Conservation (phyloP, 2,888 invertebrate genomes). For the Hirtodrosophila confusa region DNA sequence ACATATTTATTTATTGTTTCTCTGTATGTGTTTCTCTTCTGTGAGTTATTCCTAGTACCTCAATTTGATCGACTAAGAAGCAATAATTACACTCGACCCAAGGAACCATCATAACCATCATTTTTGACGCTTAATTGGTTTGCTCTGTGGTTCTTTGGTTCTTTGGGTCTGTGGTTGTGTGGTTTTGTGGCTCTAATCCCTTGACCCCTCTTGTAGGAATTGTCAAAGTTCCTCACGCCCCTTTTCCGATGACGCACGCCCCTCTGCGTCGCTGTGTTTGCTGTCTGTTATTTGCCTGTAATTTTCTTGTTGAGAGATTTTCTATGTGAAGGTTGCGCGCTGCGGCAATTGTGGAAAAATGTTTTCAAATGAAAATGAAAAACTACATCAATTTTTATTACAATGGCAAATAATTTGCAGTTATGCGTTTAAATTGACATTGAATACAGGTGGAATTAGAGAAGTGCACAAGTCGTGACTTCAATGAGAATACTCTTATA, state of each 20-base stretch:
- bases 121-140: constrained; percentile 55
- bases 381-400: constrained; percentile 61
- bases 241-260: constrained; percentile 26
- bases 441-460: constrained; percentile 42
- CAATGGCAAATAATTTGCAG: constrained; percentile 79
- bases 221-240: constrained; percentile 56
- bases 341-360: constrained; percentile 52
- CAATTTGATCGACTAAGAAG: constrained; percentile 54
- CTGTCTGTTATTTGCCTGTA: constrained; percentile 48
- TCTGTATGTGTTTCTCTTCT: not conserved
- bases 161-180: constrained; percentile 1
- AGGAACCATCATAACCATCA: constrained; percentile 58
- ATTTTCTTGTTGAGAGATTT: constrained; percentile 83
- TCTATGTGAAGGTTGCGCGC: constrained; percentile 81
- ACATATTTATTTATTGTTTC: constrained; percentile 20
- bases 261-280: constrained; percentile 18
- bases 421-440: constrained; percentile 68
- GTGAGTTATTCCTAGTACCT: constrained; percentile 41
- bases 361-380: constrained; percentile 24
- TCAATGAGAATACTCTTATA: not conserved
- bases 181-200: constrained; percentile 59
- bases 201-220: constrained; percentile 53
- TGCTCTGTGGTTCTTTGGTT: constrained; percentile 12
- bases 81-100: constrained; percentile 57
- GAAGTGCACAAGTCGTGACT: constrained; percentile 16